phyloP scores from a whole-genome alignment of 2,797 vertebrate species.

The Muscicapa comitata region DNA sequence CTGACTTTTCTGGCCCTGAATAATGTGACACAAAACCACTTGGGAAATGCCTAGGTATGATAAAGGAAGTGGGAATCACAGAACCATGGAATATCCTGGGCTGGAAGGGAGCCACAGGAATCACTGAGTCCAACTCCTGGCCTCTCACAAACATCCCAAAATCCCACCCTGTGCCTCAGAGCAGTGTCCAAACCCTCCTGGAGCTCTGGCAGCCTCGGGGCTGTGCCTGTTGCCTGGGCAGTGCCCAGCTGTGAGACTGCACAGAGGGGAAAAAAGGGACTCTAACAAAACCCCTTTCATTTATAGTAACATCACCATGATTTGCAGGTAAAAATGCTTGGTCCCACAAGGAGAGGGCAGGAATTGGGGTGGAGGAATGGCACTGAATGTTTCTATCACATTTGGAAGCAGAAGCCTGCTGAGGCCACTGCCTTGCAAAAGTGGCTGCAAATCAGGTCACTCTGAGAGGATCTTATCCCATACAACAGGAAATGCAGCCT shows the following conservation, averaged over 20 bases:
- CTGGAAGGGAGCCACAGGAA: not conserved
- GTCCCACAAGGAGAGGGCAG: not conserved
- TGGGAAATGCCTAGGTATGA: not conserved
- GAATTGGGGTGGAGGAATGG: not conserved
- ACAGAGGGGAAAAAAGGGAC: not conserved
- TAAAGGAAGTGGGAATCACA: not conserved
- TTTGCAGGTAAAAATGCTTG: fast-evolving
- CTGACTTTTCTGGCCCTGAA: not conserved
- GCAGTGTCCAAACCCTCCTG: fast-evolving
- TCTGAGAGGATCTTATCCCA: not conserved
- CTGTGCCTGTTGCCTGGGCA: not conserved
- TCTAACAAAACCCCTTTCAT: fast-evolving
- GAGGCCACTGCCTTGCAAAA: not conserved
- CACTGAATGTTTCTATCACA: not conserved
- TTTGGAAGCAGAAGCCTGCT: not conserved
- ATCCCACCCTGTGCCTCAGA: not conserved
- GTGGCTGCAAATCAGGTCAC: fast-evolving
- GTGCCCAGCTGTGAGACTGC: not conserved
- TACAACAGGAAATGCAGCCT: not conserved
- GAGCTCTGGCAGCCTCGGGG: not conserved
- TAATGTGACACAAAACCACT: not conserved
- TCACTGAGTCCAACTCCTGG: not conserved
- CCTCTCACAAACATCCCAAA: not conserved
- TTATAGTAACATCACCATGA: not conserved
- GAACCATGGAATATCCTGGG: not conserved